Base-by-base conservation (phyloP, 2,113 vertebrate genomes). In the Recurvirostra avosetta region DNA sequence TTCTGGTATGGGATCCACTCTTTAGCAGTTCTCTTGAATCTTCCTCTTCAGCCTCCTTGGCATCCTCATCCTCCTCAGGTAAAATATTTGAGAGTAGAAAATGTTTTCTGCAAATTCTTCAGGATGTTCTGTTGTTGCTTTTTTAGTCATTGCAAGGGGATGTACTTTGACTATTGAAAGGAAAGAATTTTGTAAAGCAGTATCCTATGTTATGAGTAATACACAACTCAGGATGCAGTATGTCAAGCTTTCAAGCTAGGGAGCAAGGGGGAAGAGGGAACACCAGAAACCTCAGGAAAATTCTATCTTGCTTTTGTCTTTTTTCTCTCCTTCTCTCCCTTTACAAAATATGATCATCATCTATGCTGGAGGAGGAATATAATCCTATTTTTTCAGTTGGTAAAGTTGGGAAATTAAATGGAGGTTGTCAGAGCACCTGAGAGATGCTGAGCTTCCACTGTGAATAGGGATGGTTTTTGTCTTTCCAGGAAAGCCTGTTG, bases 1-100 rank as follows among this genome's bases (percentile, higher is more conserved):
- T 99, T 68, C 98, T 99, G 72, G 98, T 98, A 86, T 98, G 99
- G 98, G 99, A 99, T 94, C 99, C 99, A 61, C 90, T 98, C 6
- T 98, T 99, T 85, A 97, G 98, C 84, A 98, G 98, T 26, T 97
- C 98, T 83, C 94, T 98, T 30, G 97, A 98, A 27, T 97, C 97
- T 52, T 98, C 98, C 17, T 96, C 98, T 93, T 97, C 98, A 72
- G 92, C 98, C 15, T 96, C 97, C 66, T 62, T 97, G 79, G 89
- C 90, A 40, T 90, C 73, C 30, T 98, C 98, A 16, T 98, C 98
- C 13, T 98, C 98, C 30, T 96, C 98, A 98, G 99, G 99, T 99
- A 98, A 77, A 58, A 65, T 78, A 90, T 78, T 72, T 70, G 17
- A 40, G 70, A 67, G 25, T 61, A 61, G 26, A 80, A 74, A 62